Percentiles rank a stretch among this genome's conserved stretches.
Conservation (phyloP, 2,888 invertebrate genomes). For the Pseudococcus longispinus region DNA sequence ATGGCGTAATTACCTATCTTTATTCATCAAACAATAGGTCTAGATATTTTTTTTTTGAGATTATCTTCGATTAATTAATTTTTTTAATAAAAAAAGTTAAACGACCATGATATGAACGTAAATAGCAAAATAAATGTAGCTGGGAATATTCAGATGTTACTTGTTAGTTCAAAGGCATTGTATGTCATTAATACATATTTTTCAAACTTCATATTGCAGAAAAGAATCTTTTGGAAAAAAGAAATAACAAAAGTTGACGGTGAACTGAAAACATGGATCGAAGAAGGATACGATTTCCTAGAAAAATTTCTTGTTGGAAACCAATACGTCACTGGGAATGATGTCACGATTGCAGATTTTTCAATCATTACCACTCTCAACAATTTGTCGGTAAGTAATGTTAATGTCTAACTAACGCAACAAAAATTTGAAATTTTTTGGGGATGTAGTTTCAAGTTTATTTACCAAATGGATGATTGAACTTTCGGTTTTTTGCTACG, state of each 20-base stretch:
- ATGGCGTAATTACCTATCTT: too few species aligned
- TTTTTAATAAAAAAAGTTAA: too few species aligned
- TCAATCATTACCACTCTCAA: constrained; percentile 12
- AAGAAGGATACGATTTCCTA: constrained; percentile 19
- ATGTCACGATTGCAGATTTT: constrained; percentile 37
- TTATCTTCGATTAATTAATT: too few species aligned
- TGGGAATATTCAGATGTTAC: too few species aligned
- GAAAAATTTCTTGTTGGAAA: constrained; percentile 12
- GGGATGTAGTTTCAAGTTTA: too few species aligned
- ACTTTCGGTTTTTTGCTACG: too few species aligned
- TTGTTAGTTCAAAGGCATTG: too few species aligned
- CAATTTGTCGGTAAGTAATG: background rate
- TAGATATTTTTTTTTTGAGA: too few species aligned
- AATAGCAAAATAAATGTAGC: too few species aligned
- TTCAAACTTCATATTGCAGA: background rate
- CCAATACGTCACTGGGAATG: constrained; percentile 28
- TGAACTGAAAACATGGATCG: background rate
- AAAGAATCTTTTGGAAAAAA: background rate
- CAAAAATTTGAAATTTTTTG: background rate
- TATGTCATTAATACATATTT: background rate
- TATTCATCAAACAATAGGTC: too few species aligned
- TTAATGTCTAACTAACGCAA: background rate
- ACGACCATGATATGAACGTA: too few species aligned
- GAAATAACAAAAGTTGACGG: background rate
- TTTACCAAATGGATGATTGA: too few species aligned